Evolutionary conservation across 37 sponge, comb jelly and placozoan genomes (phyloP), one percentile per base, ranked within the genome.

Genomic region (Mnemiopsis leidyi): DNA sequence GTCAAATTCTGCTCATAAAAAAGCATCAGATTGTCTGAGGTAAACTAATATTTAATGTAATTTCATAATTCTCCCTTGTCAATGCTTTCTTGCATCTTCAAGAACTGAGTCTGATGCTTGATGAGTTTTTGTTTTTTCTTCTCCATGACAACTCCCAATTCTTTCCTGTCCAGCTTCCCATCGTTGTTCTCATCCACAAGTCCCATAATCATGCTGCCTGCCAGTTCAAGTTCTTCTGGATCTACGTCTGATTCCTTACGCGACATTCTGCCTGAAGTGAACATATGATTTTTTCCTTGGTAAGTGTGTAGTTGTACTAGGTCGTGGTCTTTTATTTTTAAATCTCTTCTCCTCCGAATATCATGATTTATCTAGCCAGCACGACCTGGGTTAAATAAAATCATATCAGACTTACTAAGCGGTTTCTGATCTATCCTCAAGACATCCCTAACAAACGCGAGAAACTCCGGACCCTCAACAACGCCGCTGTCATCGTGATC

Each of bases 121-220:
- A 77, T 77, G 35, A 77, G 79, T 32, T 77, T 77, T 21, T 77
- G 79, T 32, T 77, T 77, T 36, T 77, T 77, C 79, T 32, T 77
- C 32, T 28, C 79, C 36, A 77, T 26, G 0, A 77, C 79, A 36
- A 32, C 32, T 16, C 36, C 35, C 2, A 77, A 5, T 32, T 77
- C 79, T 36, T 34, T 9, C 18, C 32, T 77, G 79, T 77, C 79
- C 79, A 77, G 79, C 18, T 77, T 77, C 0, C 79, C 79, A 20
- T 77, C 79, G 3, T 77, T 13, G 36, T 77, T 77, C 35, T 77
- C 79, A 32, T 77, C 79, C 33, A 34, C 79, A 3, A 77, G 79
- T 32, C 79, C 79, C 79, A 77, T 77, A 1, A 77, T 77, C 79
- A 77, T 77, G 18, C 20, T 77, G 36, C 79, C 79, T 32, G 79